These are phyloP conservation scores for Aphodius sticticus DNA, from an alignment of 2,888 invertebrate species.

Conservation along the genomic window DNA sequence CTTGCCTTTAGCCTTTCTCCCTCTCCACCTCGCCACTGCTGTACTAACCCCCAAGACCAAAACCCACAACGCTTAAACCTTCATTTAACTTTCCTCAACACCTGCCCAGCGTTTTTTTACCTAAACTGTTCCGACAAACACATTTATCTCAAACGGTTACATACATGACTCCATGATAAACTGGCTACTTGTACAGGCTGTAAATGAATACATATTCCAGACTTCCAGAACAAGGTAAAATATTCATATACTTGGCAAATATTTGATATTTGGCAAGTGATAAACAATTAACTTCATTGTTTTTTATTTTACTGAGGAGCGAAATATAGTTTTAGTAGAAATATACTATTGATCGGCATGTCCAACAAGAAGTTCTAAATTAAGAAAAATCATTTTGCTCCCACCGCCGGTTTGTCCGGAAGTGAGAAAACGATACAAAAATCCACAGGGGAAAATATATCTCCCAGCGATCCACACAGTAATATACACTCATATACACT, in stretches of 20 bases:
- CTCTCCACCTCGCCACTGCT: background rate
- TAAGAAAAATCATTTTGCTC: background rate
- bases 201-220: too few species aligned
- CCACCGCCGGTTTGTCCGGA: background rate
- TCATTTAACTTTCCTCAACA: background rate
- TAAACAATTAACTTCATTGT: background rate
- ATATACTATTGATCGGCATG: background rate
- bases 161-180: too few species aligned
- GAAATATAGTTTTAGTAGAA: background rate
- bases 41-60: background rate
- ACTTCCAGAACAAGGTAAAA: too few species aligned
- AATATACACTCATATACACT: background rate
- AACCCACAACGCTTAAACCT: background rate
- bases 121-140: background rate
- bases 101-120: background rate
- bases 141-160: background rate
- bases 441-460: background rate
- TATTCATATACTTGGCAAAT: too few species aligned
- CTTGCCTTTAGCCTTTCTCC: background rate
- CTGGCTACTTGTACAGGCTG: too few species aligned
- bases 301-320: background rate
- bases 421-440: background rate
- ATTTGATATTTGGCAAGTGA: too few species aligned
- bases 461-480: background rate
- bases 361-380: background rate